Conservation (phyloP, 2,113 vertebrate genomes). For the Pachyramphus minor region DNA sequence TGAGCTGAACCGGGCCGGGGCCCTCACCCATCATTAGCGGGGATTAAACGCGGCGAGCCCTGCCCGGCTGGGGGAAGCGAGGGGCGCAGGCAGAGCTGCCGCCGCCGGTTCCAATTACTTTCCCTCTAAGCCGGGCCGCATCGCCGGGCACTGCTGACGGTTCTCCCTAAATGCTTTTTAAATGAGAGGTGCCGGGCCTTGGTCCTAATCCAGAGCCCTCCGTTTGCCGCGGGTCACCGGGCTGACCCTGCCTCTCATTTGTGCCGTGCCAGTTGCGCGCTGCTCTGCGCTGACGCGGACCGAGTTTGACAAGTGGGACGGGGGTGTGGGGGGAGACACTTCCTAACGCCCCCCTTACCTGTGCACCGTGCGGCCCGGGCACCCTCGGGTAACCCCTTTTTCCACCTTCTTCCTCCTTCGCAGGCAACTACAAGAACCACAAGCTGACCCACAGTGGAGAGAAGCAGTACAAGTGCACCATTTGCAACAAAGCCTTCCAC, state of each 20-base stretch:
- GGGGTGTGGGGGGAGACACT: slow-evolving; percentile 72
- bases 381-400: background rate
- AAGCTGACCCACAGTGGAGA: slow-evolving; percentile 91
- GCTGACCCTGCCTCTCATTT: slow-evolving; percentile 71
- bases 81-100: background rate
- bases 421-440: slow-evolving; percentile 86
- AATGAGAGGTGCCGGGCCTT: slow-evolving; percentile 72
- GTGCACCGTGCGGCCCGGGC: background rate
- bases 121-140: background rate
- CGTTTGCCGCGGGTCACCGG: slow-evolving; percentile 81
- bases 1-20: slow-evolving; percentile 52
- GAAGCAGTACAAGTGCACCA: slow-evolving; percentile 89
- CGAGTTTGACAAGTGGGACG: slow-evolving; percentile 91
- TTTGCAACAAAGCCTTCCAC: slow-evolving; percentile 92
- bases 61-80: background rate
- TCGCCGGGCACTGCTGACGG: background rate
- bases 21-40: background rate
- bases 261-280: slow-evolving; percentile 68
- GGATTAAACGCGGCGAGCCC: background rate
- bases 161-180: slow-evolving; percentile 55
- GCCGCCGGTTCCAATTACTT: slow-evolving; percentile 15
- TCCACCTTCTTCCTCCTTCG: background rate
- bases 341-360: slow-evolving; percentile 64
- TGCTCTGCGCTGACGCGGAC: slow-evolving; percentile 78
- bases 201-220: slow-evolving; percentile 69